Evolutionary conservation across 2,797 vertebrate genomes (phyloP).

Genomic region (Xerus rutilus): DNA sequence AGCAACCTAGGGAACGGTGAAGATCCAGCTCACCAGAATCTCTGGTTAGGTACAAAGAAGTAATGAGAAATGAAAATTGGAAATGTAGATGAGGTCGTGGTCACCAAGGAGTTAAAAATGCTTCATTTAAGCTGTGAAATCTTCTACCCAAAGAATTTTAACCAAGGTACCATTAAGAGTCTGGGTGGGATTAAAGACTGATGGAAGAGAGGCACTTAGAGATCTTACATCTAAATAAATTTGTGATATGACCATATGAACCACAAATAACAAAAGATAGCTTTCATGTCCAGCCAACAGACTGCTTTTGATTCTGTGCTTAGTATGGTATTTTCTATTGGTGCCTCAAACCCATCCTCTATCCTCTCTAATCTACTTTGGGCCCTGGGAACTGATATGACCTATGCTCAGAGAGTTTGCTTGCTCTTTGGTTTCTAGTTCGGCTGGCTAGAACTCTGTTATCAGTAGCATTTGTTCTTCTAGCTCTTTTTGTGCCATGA

Average conservation of each 20-base stretch:
- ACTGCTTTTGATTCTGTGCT: neutral
- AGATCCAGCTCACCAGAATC: neutral
- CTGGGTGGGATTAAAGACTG: neutral
- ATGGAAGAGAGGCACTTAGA: neutral
- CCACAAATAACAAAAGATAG: neutral
- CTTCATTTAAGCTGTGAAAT: neutral
- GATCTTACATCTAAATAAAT: neutral
- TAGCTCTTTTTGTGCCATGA: neutral
- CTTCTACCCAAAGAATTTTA: neutral
- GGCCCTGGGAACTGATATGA: neutral
- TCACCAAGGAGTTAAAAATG: neutral
- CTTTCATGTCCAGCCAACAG: neutral
- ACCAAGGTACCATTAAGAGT: neutral
- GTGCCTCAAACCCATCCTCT: neutral
- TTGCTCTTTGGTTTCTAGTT: slow-evolving; percentile 20
- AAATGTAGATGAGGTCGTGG: neutral
- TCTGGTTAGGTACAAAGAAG: neutral
- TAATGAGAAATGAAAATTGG: neutral
- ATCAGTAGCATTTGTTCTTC: neutral
- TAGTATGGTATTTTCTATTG: neutral
- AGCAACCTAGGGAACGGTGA: neutral
- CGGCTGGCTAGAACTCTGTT: neutral
- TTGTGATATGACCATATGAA: neutral
- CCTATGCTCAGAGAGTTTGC: neutral
- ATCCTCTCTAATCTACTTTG: neutral